Conservation (phyloP, 2,113 vertebrate genomes). For the Grallaria varia region DNA sequence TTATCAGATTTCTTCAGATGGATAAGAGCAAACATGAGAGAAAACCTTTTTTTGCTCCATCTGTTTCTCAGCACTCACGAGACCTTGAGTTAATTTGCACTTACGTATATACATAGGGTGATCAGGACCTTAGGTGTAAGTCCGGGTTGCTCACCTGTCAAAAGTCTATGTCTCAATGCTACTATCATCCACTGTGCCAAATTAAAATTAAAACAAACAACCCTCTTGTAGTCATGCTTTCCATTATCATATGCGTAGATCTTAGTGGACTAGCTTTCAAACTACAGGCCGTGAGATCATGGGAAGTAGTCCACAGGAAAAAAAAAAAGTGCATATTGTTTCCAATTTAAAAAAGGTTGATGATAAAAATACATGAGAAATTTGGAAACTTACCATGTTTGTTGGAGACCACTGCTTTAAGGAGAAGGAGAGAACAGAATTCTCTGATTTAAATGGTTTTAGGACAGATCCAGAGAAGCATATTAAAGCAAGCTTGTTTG, state of each 20-base stretch:
- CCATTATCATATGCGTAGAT: background rate
- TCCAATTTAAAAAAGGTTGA: background rate
- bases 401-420: background rate
- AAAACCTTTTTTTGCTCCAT: background rate
- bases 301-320: background rate
- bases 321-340: background rate
- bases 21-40: background rate
- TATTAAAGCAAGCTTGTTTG: background rate
- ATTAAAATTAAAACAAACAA: background rate
- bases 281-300: background rate
- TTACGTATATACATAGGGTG: background rate
- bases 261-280: background rate
- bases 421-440: background rate
- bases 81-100: background rate
- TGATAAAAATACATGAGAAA: background rate
- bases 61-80: background rate
- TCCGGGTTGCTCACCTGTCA: background rate
- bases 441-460: background rate
- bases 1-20: background rate
- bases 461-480: background rate
- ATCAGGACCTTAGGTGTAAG: background rate
- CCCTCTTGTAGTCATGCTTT: background rate
- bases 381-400: background rate
- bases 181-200: background rate
- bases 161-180: background rate